phyloP scores from a whole-genome alignment of 2,113 vertebrate species.

The Odontophorus gujanensis region DNA sequence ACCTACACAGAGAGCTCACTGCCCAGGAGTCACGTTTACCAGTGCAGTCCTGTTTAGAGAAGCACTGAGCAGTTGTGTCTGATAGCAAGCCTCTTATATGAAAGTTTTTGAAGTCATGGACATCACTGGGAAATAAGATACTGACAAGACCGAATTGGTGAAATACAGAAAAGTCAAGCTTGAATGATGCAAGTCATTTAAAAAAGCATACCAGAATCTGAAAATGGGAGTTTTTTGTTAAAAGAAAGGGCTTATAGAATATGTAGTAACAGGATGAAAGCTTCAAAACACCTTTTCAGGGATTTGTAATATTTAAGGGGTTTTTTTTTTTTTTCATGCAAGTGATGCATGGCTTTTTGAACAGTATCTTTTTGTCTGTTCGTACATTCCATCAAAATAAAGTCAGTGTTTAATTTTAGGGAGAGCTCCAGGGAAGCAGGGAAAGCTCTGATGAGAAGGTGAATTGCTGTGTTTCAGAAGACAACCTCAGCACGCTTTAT shows the following conservation, averaged over 20 bases:
- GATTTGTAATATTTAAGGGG: neutral
- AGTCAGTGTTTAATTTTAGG: conserved; percentile 6
- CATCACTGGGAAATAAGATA: conserved; percentile 9
- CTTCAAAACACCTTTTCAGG: neutral
- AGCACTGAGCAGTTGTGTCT: neutral
- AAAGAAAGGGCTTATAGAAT: neutral
- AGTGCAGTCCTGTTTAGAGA: neutral
- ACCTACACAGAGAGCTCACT: neutral
- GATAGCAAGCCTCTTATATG: neutral
- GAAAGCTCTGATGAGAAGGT: neutral
- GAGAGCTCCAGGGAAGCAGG: neutral
- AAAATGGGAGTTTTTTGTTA: neutral
- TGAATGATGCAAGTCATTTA: neutral
- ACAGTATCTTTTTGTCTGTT: neutral
- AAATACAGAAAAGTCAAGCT: conserved; percentile 2
- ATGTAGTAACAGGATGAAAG: neutral
- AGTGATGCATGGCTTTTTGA: neutral
- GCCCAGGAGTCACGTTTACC: neutral
- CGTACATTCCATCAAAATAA: neutral
- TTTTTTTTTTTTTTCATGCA: neutral
- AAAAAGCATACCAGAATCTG: neutral
- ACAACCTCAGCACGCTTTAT: conserved; percentile 33
- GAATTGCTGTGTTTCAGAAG: neutral
- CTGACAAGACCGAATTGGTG: neutral
- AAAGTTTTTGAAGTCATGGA: neutral